Conservation (phyloP, 2,113 vertebrate genomes). For the Carettochelys insculpta region DNA sequence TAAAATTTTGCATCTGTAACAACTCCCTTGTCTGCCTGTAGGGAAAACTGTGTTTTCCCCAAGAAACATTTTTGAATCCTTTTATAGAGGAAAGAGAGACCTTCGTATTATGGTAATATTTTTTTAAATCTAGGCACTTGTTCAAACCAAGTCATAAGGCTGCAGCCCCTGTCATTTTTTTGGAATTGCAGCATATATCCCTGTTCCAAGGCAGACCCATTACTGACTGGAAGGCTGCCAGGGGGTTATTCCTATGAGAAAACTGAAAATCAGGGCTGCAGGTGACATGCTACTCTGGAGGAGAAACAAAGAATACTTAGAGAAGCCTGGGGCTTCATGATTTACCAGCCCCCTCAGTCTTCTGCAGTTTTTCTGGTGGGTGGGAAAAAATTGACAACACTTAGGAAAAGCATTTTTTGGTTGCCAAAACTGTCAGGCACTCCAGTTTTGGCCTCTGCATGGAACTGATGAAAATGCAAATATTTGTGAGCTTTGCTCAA, state of each 20-base stretch:
- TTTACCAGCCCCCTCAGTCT: conserved; percentile 65
- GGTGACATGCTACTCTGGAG: conserved; percentile 64
- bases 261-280: conserved; percentile 49
- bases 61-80: conserved; percentile 20
- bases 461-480: conserved; percentile 73
- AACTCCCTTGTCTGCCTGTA: background rate
- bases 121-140: conserved; percentile 56
- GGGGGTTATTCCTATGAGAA: conserved; percentile 28
- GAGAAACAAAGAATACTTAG: conserved; percentile 69
- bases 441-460: conserved; percentile 66
- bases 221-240: conserved; percentile 47
- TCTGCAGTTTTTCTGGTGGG: conserved; percentile 68
- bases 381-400: conserved; percentile 74
- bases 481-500: conserved; percentile 66
- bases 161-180: background rate
- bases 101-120: conserved; percentile 42
- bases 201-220: conserved; percentile 30
- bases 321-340: conserved; percentile 29
- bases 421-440: conserved; percentile 67
- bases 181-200: conserved; percentile 9
- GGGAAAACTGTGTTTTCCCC: background rate
- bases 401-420: conserved; percentile 65
- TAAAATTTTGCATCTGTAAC: conserved; percentile 43
- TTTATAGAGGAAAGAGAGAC: conserved; percentile 24
- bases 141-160: conserved; percentile 49